Evolutionary conservation across 2,797 vertebrate genomes (phyloP).

Genomic region (Acipenser transmontanus): DNA sequence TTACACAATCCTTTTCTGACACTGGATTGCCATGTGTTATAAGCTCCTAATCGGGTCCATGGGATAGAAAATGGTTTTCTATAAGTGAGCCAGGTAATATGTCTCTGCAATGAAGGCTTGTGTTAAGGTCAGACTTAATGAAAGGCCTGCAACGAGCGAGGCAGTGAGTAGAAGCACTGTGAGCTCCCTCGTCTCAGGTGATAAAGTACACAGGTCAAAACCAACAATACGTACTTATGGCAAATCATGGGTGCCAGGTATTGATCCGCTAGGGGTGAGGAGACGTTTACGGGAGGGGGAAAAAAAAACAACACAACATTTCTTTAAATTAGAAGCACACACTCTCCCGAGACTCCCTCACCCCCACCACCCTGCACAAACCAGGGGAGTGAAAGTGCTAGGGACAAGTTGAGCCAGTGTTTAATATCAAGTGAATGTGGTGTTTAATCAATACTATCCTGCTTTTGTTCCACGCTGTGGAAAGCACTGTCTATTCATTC

Average conservation of each 20-base stretch:
- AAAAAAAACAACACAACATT: conserved; percentile 72
- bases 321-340: conserved; percentile 84
- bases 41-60: too few species aligned
- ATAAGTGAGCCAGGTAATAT: too few species aligned
- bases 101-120: conserved; percentile 12
- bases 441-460: conserved; percentile 96
- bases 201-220: conserved; percentile 68
- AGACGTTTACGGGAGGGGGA: conserved; percentile 22
- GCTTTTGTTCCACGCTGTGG: conserved; percentile 85
- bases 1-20: too few species aligned
- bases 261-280: conserved; percentile 62
- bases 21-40: too few species aligned
- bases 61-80: too few species aligned
- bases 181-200: conserved; percentile 53
- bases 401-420: conserved; percentile 75
- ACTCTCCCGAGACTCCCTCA: conserved; percentile 64
- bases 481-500: conserved; percentile 86
- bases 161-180: conserved; percentile 44
- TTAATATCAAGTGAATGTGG: conserved; percentile 90
- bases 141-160: conserved; percentile 39
- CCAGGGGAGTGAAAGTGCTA: conserved; percentile 49
- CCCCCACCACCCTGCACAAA: background rate
- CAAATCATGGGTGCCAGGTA: conserved; percentile 72
- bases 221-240: conserved; percentile 72
- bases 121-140: conserved; percentile 44